Evolutionary conservation across 1,140 invertebrate species (phyloP).

Genomic region (Drosophila kohkoa): DNA sequence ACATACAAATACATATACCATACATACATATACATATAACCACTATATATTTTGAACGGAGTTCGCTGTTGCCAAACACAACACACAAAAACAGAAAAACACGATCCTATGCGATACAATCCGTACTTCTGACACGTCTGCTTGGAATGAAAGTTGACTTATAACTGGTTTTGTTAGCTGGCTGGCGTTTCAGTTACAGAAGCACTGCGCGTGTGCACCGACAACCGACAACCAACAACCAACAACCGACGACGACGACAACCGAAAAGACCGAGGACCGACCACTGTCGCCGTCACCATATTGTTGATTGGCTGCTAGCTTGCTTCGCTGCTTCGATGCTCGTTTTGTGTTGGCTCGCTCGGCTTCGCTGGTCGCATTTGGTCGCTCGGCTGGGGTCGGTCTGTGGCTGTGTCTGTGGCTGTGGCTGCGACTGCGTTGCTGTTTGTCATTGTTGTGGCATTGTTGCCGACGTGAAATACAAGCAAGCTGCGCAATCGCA

Average conservation of each 20-base stretch:
- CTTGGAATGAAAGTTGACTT: conserved; percentile 84
- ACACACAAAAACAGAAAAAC: conserved; percentile 24
- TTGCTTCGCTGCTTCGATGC: conserved; percentile 30
- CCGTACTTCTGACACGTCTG: conserved; percentile 71
- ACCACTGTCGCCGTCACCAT: conserved; percentile 42
- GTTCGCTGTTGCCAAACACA: conserved; percentile 49
- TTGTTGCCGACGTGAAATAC: conserved; percentile 77
- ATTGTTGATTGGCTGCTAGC: conserved; percentile 58
- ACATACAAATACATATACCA: not conserved
- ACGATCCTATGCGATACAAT: conserved; percentile 48
- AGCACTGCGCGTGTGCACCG: conserved; percentile 66
- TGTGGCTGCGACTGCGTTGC: not conserved
- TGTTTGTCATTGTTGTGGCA: conserved; percentile 77
- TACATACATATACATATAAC: conserved; percentile 3
- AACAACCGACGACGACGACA: conserved; percentile 1
- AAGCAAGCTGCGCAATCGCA: conserved; percentile 75
- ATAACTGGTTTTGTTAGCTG: conserved; percentile 77
- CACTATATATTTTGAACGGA: conserved; percentile 26
- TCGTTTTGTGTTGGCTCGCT: conserved; percentile 24
- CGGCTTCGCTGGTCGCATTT: not conserved
- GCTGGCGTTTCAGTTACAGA: conserved; percentile 43
- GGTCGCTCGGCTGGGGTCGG: conserved; percentile 14
- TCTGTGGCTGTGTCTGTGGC: conserved; percentile 15
- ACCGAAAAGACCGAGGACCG: not conserved
- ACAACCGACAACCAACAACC: conserved; percentile 15